phyloP scores from a whole-genome alignment of 2,888 invertebrate species.

The Lasioglossum lativentre region DNA sequence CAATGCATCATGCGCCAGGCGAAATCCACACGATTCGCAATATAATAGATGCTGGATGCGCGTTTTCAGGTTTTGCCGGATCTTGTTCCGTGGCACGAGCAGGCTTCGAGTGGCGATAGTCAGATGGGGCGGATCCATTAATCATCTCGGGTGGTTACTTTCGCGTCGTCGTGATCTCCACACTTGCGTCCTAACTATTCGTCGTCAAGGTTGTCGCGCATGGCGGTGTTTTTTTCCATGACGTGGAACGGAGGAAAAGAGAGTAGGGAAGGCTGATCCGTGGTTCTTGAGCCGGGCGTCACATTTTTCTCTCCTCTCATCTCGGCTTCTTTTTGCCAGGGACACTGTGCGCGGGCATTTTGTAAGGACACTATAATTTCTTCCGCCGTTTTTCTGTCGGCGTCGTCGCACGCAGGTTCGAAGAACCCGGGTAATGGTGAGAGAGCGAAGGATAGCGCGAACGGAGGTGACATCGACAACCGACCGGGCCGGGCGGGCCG shows the following conservation, averaged over 20 bases:
- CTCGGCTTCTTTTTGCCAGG: background rate
- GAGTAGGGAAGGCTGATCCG: background rate
- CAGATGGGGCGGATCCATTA: conserved; percentile 72
- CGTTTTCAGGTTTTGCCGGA: conserved; percentile 22
- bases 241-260: background rate
- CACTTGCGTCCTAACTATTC: conserved; percentile 35
- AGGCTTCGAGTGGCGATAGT: conserved; percentile 35
- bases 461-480: conserved; percentile 9
- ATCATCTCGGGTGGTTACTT: conserved; percentile 77
- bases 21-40: conserved; percentile 7
- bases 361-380: conserved; percentile 35
- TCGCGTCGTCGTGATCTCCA: conserved; percentile 74
- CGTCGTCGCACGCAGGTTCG: background rate
- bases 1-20: conserved; percentile 10
- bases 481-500: background rate
- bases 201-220: conserved; percentile 30
- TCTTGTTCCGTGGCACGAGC: background rate
- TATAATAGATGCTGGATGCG: conserved; percentile 19
- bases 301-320: conserved; percentile 19
- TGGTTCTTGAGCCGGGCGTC: conserved; percentile 9
- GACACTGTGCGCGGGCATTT: conserved; percentile 27
- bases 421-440: conserved; percentile 11
- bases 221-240: conserved; percentile 20
- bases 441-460: background rate
- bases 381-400: conserved; percentile 31